A percentile compares a stretch with the other conserved stretches of the same genome.
phyloP scores from a whole-genome alignment of 2,797 vertebrate species.

The Onychomys leucogaster region DNA sequence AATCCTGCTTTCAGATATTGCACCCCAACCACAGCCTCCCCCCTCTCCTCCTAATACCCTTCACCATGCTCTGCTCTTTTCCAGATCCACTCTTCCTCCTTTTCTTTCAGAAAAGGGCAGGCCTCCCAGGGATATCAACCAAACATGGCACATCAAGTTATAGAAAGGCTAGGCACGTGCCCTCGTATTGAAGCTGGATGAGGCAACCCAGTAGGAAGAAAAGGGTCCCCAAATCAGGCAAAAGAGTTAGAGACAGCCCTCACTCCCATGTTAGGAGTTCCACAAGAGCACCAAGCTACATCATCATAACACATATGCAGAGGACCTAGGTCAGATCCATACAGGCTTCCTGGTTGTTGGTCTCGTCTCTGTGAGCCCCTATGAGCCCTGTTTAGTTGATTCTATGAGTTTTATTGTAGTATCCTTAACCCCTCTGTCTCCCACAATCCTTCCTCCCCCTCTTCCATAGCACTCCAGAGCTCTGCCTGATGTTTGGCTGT shows the following conservation, averaged over 20 bases:
- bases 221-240: neutral
- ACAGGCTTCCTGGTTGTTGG: neutral
- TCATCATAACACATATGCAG: neutral
- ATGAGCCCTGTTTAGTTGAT: neutral
- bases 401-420: neutral
- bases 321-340: neutral
- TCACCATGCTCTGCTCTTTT: neutral
- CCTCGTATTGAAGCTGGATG: neutral
- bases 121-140: neutral
- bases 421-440: neutral
- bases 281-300: neutral
- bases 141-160: neutral
- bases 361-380: neutral
- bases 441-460: neutral
- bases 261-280: neutral
- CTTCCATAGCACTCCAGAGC: neutral
- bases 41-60: neutral
- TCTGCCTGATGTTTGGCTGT: neutral
- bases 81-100: neutral
- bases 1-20: neutral
- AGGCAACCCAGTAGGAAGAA: neutral
- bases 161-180: neutral
- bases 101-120: neutral
- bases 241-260: neutral
- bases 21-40: neutral